phyloP scores from a whole-genome alignment of 2,113 vertebrate species.

The Lipotes vexillifer region DNA sequence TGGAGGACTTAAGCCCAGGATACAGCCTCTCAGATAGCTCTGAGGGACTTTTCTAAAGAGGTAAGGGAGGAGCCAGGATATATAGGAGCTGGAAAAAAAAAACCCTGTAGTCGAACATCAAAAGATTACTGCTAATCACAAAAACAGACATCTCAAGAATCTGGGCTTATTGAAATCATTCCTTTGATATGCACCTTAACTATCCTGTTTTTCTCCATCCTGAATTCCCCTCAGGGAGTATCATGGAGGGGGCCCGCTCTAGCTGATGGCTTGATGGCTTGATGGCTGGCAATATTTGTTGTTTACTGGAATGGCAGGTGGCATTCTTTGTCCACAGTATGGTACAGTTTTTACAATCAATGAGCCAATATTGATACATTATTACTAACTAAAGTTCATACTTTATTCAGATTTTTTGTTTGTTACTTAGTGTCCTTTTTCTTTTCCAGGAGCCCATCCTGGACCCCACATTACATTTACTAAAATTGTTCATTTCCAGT shows the following conservation, averaged over 20 bases:
- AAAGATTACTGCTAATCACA: background rate
- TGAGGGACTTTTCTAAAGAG: background rate
- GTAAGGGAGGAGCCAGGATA: background rate
- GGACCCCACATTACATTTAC: background rate
- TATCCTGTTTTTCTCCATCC: too few species aligned
- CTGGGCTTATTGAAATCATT: too few species aligned
- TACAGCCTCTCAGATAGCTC: background rate
- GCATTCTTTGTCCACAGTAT: background rate
- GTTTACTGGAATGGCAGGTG: too few species aligned
- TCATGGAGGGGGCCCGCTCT: too few species aligned
- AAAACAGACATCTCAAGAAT: too few species aligned
- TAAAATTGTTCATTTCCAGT: background rate
- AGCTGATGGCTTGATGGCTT: too few species aligned
- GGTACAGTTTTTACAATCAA: background rate
- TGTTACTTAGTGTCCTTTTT: background rate
- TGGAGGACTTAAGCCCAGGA: background rate
- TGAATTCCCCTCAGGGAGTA: too few species aligned
- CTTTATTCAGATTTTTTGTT: background rate
- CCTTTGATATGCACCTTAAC: too few species aligned
- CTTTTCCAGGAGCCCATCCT: background rate
- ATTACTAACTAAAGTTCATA: background rate
- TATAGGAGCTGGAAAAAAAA: background rate
- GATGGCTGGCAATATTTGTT: too few species aligned
- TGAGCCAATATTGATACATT: background rate
- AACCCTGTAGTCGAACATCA: background rate